phyloP scores from a whole-genome alignment of 2,113 vertebrate genomes.

The Vimba vimba region DNA sequence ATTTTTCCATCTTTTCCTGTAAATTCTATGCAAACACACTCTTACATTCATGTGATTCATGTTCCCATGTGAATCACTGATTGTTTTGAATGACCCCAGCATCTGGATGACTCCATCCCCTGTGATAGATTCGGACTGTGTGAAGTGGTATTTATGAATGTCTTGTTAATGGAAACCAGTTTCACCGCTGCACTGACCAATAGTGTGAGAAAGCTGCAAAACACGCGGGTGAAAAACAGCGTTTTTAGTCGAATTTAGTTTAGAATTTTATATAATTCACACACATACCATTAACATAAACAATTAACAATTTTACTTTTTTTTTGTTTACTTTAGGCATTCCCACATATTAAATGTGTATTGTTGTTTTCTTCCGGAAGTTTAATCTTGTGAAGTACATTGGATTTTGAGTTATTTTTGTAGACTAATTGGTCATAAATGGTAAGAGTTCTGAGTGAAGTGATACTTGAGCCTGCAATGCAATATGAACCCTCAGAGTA shows the following conservation, averaged over 20 bases:
- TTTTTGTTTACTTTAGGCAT: neutral
- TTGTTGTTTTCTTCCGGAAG: neutral
- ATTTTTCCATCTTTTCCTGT: neutral
- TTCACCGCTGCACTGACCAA: constrained; percentile 38
- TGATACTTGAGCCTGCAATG: neutral
- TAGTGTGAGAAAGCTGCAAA: neutral
- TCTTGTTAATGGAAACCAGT: constrained; percentile 33
- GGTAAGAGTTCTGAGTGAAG: neutral
- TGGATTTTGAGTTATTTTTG: neutral
- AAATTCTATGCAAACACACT: neutral
- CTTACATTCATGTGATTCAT: neutral
- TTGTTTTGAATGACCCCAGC: constrained; percentile 50
- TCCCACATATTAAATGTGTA: neutral
- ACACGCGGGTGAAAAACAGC: no score
- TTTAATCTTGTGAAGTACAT: neutral
- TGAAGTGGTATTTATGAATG: constrained; percentile 37
- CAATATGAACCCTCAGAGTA: neutral
- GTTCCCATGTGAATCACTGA: constrained; percentile 30
- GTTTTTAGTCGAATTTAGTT: no score
- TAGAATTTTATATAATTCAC: no score
- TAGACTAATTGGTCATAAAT: neutral
- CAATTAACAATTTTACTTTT: neutral
- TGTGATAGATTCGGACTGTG: neutral
- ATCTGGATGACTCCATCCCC: constrained; percentile 47
- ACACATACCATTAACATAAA: neutral